Base-by-base conservation (phyloP, 2,113 vertebrate genomes). In the Pluvianellus socialis region DNA sequence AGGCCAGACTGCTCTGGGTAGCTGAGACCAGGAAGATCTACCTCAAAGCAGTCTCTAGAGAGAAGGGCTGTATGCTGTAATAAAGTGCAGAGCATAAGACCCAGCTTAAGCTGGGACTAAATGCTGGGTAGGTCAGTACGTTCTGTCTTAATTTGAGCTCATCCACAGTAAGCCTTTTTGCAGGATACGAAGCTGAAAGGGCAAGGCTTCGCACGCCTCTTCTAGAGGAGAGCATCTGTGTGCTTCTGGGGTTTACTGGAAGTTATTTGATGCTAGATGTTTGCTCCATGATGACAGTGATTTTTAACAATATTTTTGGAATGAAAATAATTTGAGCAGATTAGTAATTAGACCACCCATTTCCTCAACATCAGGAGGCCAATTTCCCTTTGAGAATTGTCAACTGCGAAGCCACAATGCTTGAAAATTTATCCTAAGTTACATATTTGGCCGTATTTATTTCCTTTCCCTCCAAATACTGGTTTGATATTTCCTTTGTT, bases 61-160 rank as follows among this genome's bases (percentile, higher is more conserved):
- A 81, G 50, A 92, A 89, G n/a, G 19, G 11, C 14, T 90, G 6
- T n/a, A 9, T 55, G 76, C 68, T 97, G 79, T 45, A 94, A 96
- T 90, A 79, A 83, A 84, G 42, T 49, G 32, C 68, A 92, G 79
- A 73, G 86, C 27, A 15, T 76, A 58, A 95, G 85, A 83, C 42
- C 26, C 50, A 58, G 67, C 14, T 92, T 92, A 90, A 86, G 20
- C 74, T 86, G 32, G 50, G 84, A 82, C 71, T 73, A 62, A 61
- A 33, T 32, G 23, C 65, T 96, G 2, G 5, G 62, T 79, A 90
- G 53, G 63, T 91, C 65, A 81, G 65, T 35, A 21, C 1, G 0
- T 85, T 92, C 68, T 94, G 79, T 89, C 80, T 95, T 93, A 70
- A 95, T 96, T 62, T 84, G 73, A 94, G 63, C 49, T 93, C 65